Conservation (phyloP, 2,888 invertebrate genomes). For the Agriopis leucophaearia region DNA sequence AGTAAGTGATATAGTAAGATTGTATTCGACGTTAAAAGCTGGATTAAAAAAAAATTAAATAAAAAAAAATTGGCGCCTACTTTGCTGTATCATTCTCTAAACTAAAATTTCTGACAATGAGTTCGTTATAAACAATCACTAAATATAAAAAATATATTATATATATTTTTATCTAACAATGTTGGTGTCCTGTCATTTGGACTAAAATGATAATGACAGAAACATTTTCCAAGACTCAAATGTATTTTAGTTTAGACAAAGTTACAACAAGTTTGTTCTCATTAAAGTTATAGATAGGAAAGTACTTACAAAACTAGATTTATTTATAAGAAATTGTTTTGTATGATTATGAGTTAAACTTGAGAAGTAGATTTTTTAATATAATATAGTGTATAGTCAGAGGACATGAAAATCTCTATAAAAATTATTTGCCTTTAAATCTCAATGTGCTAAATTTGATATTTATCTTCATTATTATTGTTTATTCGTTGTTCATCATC, state of each 20-base stretch:
- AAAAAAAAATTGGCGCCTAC: too few relatives aligned
- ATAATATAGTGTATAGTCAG: not conserved
- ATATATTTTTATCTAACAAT: not conserved
- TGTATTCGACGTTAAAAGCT: slow-evolving; percentile 47
- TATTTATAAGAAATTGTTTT: slow-evolving; percentile 10
- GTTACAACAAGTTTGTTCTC: not conserved
- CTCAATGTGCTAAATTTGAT: too few relatives aligned
- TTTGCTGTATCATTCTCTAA: not conserved
- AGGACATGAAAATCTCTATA: too few relatives aligned
- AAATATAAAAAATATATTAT: not conserved
- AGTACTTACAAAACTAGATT: slow-evolving; percentile 26
- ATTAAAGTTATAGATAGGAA: slow-evolving; percentile 5
- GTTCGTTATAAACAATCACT: not conserved
- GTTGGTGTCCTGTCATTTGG: not conserved
- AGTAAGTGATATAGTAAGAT: slow-evolving; percentile 55
- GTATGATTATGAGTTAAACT: not conserved
- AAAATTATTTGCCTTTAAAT: too few relatives aligned
- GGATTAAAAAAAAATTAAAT: too few relatives aligned
- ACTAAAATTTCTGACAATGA: not conserved
- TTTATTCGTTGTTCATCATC: too few relatives aligned
- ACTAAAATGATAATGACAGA: not conserved
- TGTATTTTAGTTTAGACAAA: not conserved
- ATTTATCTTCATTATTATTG: too few relatives aligned
- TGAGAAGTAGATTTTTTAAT: not conserved
- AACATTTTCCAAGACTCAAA: not conserved